Base-by-base conservation (phyloP, 1,140 invertebrate species). In the Ips nitidus region DNA sequence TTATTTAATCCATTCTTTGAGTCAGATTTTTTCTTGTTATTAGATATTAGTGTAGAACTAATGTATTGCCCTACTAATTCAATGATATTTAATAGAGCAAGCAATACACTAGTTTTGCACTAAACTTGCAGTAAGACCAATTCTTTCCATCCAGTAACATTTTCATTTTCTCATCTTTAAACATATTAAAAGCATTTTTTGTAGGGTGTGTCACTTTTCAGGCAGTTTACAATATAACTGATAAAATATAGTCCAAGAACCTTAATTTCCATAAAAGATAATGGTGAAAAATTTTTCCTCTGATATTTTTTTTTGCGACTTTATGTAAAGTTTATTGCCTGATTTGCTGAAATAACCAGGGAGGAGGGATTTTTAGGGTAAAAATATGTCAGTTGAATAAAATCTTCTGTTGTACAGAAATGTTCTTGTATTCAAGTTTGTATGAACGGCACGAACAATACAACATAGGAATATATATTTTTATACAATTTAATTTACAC, bases 321-420 rank as follows among this genome's bases (percentile, higher is more conserved):
- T 40, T 57, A 7, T 50, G 45, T 50, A 50, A 50, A 56, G 4
- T 56, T 37, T 56, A 37, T 56, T 56, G 53, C 6, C 7, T 56
- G 53, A 56, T 56, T 56, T 37, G 38, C 6, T 22, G 5, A 37
- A 56, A 56, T 6, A 7, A 56, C 8, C 5, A 56, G 53, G 22
- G 45, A 50, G 22, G 45, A 22, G 2, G 45, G 45, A 3, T 8
- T 50, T 50, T 50, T 22, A 50, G 45, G 45, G 45, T 8, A 50
- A 50, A 50, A 2, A 50, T 45, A 50, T 50, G 45, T 50, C 22
- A 3, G 45, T 2, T 50, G 45, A 50, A 50, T 50, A 50, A 50
- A 50, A 50, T 50, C 3, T 50, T 50, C 7, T 8, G 43, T 22
- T 50, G 22, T 50, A 3, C 22, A 3, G 45, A 3, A 50, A 8